Base-by-base conservation (phyloP, 2,888 invertebrate species). In the Hybos culiciformis region DNA sequence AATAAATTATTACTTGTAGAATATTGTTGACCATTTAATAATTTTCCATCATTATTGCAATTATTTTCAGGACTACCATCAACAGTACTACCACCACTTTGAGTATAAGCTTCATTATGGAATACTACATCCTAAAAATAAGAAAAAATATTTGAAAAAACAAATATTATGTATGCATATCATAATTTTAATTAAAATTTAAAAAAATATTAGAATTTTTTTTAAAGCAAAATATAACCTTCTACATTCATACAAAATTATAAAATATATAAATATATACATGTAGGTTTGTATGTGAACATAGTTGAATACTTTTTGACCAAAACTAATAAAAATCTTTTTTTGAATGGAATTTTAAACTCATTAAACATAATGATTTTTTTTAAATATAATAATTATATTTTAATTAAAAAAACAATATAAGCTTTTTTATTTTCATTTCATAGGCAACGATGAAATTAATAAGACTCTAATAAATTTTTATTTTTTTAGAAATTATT, bases 41-140 rank as follows among this genome's bases (percentile, higher is more conserved):
- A 45, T 34, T 45, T 45, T 31, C 44, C 40, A 15, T 33, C 38
- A 42, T 46, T 44, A 17, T 34, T 39, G 7, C 43, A 29, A 18
- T 70, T 70, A 32, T 67, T 68, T 24, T 75, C 75, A 1, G 81
- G 80, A 34, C 78, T 77, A 9, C 77, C 73, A 29, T 81, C 79
- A 42, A 76, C 71, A n/a, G n/a, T n/a, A 54, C 79, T 77, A 57
- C 80, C 78, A 61, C 79, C 77, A 59, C 80, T 82, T 55, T 76
- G 77, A 55, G 80, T 78, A 61, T 77, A 82, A 0, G 77, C 79
- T 61, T 85, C 85, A 54, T 83, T 84, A 58, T 84, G 83, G 62
- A 77, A 85, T 52, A 84, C 78, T 45, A 78, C 77, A 56, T 84
- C 80, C 79, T 80, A 52, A 48, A 61, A 60, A n/a, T n/a, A n/a